Base-by-base conservation (phyloP, 37 sponge, comb jelly and placozoan species). In the Cladorhizidae sp. region DNA sequence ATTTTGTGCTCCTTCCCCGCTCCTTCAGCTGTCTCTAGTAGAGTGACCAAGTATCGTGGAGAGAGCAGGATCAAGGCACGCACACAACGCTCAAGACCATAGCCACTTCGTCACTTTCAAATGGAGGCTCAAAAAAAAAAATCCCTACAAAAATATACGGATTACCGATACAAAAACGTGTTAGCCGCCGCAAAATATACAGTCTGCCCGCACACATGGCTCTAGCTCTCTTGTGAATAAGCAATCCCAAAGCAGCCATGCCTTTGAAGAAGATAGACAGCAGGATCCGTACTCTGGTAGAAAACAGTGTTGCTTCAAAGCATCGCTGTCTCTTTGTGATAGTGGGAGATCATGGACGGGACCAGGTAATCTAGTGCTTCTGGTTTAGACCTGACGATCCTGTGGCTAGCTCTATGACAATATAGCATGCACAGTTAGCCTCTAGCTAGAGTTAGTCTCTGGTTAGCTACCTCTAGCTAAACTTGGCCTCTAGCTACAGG, bases 301-400 rank as follows among this genome's bases (percentile, higher is more conserved):
- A 96, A 81, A 94, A 96, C 75, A 85, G 97, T 28, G 89, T 96
- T 3, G 87, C 82, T 1, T 62, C 42, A 3, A 73, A 87, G 11
- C 89, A 86, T 38, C 55, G 97, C 1, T 80, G 75, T 61, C n/a
- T 96, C 57, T 94, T 96, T 39, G 87, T 96, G 37, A 83, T 96
- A 6, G 90, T 94, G 17, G 97, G 97, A 5, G 97, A 96, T 41
- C 88, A 86, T 64, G 89, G 92, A 35, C 72, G 88, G 50, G 97
- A 96, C 63, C 89, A 91, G 89, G 94, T 93, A 72, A 31, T 32
- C 32, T 18, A 7, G 64, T 5, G 64, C n/a, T n/a, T n/a, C n/a
- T n/a, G n/a, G n/a, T n/a, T n/a, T n/a, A n/a, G n/a, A n/a, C n/a
- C n/a, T n/a, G n/a, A n/a, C n/a, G n/a, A n/a, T n/a, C n/a, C n/a